phyloP scores from a whole-genome alignment of 2,797 vertebrate genomes.

The Gobionotothen gibberifrons region DNA sequence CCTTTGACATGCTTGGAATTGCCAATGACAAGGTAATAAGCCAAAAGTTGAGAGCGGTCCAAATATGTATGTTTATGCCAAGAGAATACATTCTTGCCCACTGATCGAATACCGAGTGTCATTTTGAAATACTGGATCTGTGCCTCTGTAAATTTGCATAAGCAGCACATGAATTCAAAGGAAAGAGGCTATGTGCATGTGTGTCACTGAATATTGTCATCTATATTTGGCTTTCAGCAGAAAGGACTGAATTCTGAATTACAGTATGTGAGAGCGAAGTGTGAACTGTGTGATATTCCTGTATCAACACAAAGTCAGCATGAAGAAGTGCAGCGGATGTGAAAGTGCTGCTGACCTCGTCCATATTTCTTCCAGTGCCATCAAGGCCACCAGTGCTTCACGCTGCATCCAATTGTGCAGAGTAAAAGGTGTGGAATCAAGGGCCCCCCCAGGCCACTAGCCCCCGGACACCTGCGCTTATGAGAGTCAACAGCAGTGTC shows the following conservation, averaged over 20 bases:
- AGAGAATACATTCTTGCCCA: constrained; percentile 12
- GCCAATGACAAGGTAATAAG: constrained; percentile 75
- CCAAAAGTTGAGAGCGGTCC: constrained; percentile 50
- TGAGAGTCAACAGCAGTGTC: constrained; percentile 73
- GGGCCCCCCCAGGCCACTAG: constrained; percentile 59
- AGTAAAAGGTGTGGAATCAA: constrained; percentile 68
- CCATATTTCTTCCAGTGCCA: constrained; percentile 72
- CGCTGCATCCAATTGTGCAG: constrained; percentile 66
- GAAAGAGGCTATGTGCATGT: constrained; percentile 22
- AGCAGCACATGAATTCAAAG: constrained; percentile 18
- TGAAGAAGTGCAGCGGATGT: constrained; percentile 64
- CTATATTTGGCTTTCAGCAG: constrained; percentile 43
- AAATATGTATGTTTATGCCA: constrained; percentile 55
- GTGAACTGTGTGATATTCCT: constrained; percentile 61
- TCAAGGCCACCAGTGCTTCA: constrained; percentile 69
- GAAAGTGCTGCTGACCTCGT: constrained; percentile 78
- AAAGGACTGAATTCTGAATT: constrained; percentile 53
- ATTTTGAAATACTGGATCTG: constrained; percentile 26
- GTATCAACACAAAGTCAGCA: constrained; percentile 74
- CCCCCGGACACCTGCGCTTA: constrained; percentile 71
- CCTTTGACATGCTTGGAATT: constrained; percentile 76
- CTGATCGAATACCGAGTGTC: constrained; percentile 18
- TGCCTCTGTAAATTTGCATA: constrained; percentile 36
- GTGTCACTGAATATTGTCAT: constrained; percentile 42
- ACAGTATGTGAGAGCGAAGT: constrained; percentile 32